Evolutionary conservation across 2,797 vertebrate genomes (phyloP).

Genomic region (Thalassophryne amazonica): DNA sequence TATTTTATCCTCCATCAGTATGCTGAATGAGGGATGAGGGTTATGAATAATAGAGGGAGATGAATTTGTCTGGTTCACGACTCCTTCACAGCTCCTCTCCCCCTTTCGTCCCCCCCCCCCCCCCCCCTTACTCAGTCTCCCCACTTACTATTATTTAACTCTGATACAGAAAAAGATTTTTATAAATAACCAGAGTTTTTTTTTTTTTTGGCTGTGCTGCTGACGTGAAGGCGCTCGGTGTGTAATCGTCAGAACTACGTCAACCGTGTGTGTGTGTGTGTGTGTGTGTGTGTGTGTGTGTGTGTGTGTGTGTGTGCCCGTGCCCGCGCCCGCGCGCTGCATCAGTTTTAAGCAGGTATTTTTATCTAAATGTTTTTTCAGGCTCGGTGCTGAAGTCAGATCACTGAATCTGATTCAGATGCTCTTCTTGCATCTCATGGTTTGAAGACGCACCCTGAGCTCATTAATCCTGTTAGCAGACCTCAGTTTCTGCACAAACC

Average conservation of each 20-base stretch:
- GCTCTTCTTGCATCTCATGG: no score
- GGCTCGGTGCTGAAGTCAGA: no score
- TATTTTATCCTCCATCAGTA: slow-evolving; percentile 67
- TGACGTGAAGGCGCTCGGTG: slow-evolving; percentile 25
- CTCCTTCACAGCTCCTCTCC: slow-evolving; percentile 1
- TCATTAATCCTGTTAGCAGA: no score
- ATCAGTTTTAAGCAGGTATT: neutral
- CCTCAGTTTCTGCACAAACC: no score
- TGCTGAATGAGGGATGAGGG: slow-evolving; percentile 47
- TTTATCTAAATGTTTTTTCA: neutral
- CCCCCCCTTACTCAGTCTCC: neutral
- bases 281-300: neutral
- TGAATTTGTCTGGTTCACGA: slow-evolving; percentile 29
- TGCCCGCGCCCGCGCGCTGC: no score
- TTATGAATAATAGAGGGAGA: slow-evolving; percentile 73
- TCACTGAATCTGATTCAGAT: no score
- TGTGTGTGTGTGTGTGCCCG: neutral
- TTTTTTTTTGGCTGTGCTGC: slow-evolving; percentile 44
- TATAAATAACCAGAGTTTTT: slow-evolving; percentile 59
- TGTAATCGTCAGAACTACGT: slow-evolving; percentile 42
- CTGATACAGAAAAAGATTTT: slow-evolving; percentile 46
- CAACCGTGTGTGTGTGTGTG: slow-evolving; percentile 13
- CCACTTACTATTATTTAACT: slow-evolving; percentile 39
- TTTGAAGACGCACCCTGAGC: no score
- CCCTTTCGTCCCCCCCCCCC: neutral